Evolutionary conservation across 2,797 vertebrate species (phyloP), one percentile per base, ranked within the genome.

Genomic region (Sus cebifrons): DNA sequence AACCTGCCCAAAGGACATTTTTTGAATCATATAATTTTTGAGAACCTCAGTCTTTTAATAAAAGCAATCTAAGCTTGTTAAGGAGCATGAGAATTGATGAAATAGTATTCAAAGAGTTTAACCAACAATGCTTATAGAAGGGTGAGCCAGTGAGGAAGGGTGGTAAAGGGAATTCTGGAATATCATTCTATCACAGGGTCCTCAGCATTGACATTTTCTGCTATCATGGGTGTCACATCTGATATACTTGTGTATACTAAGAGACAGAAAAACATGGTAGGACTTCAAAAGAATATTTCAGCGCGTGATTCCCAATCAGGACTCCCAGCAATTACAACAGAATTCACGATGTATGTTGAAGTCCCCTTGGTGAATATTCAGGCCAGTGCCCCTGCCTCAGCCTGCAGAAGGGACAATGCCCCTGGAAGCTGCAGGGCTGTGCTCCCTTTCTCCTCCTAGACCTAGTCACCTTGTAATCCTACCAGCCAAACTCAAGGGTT

Each of bases 21-120:
- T 73, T 79, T 27, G 2, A 77, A 68, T 79, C 82, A 77, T 16
- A 29, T 44, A 75, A 44, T 44, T 70, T 83, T 92, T 36, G 3
- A 78, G 71, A 95, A 7, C 2, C 3, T 18, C 65, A 68, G 21
- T 68, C 49, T 49, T 6, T 93, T 84, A 65, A 49, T 78, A 82
- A 94, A 91, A 94, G 25, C 64, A 94, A 32, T 32, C 16, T 25
- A 20, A 88, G 70, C 27, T 94, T 92, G 44, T 40, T 94, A n/a
- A 70, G 73, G 20, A 73, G 56, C 36, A 17, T 44, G 67, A 32
- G 44, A 21, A 64, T 2, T 65, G 75, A 58, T 74, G 67, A 64
- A 60, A 84, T 2, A 11, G 64, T 10, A 16, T 74, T 95, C 9
- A 68, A 68, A 74, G 32, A 71, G n/a, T 68, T 86, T 20, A 84